Percentiles rank a stretch among this genome's conserved stretches.
Evolutionary conservation across 2,113 vertebrate genomes (phyloP).

Genomic region (Onychostoma macrolepis): DNA sequence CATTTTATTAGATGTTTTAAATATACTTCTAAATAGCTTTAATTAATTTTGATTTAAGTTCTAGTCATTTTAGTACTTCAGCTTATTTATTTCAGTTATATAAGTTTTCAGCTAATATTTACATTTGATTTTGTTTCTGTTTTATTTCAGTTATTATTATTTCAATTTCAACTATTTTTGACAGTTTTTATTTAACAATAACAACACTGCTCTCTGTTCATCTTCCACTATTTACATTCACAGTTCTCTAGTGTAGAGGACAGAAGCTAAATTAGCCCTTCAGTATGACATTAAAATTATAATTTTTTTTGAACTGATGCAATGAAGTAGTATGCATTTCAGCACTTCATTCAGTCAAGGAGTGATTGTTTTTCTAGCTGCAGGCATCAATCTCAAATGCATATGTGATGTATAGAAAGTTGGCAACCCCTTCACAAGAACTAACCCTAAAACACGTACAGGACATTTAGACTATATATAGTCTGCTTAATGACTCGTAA

Average conservation of each 20-base stretch:
- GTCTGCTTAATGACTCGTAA: slow-evolving; percentile 20
- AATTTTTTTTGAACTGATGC: neutral
- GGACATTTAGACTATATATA: slow-evolving; percentile 18
- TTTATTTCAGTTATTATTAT: neutral
- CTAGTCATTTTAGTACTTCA: neutral
- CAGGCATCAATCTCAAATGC: neutral
- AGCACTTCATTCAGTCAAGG: neutral
- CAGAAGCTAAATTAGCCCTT: neutral
- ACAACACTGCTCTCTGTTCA: neutral
- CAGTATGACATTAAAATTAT: neutral
- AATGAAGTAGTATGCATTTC: neutral
- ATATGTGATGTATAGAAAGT: neutral
- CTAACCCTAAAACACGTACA: neutral
- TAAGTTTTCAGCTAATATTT: neutral
- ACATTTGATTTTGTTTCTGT: neutral
- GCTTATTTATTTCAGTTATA: neutral
- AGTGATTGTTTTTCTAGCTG: neutral
- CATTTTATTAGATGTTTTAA: neutral
- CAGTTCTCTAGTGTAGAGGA: neutral
- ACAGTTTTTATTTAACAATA: neutral
- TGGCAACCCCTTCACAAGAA: neutral
- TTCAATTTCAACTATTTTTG: neutral
- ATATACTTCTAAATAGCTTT: neutral
- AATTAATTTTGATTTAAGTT: neutral
- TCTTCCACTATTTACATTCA: neutral